These are phyloP conservation scores for Poicephalus gulielmi DNA, from an alignment of 2,113 vertebrate species.

Conservation along the genomic window DNA sequence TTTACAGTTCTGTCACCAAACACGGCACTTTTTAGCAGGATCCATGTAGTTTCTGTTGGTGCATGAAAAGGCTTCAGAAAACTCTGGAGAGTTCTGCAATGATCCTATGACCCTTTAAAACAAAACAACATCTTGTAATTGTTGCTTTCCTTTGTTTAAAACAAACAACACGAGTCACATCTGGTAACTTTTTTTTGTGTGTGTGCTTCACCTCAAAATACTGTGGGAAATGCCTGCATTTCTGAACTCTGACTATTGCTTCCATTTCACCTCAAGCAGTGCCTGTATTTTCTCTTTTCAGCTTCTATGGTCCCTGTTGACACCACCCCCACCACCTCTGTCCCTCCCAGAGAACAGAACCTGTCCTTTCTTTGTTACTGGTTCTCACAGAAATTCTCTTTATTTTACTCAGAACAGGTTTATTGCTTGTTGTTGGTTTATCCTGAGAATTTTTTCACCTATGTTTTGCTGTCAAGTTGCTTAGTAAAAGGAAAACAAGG, in stretches of 20 bases:
- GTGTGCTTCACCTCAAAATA: neutral
- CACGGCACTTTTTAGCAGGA: conserved; percentile 83
- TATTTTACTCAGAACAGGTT: neutral
- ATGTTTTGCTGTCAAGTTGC: neutral
- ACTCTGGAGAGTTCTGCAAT: conserved; percentile 91
- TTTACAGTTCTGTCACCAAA: conserved; percentile 81
- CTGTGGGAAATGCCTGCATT: accelerated
- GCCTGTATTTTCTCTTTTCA: neutral
- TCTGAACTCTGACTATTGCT: neutral
- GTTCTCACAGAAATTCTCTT: neutral
- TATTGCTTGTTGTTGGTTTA: neutral
- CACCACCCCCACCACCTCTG: neutral
- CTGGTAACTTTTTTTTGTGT: neutral
- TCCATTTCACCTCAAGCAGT: neutral
- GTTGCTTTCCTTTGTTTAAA: neutral
- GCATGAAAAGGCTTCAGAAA: conserved; percentile 90
- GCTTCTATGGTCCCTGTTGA: neutral
- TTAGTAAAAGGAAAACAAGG: neutral
- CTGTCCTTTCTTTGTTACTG: neutral
- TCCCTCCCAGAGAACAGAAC: neutral
- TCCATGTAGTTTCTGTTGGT: conserved; percentile 82
- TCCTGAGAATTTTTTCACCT: neutral
- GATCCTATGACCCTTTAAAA: conserved; percentile 88
- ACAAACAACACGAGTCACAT: accelerated
- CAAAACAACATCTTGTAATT: neutral